phyloP scores from a whole-genome alignment of 1,140 invertebrate species.

The Drosophila bocki region DNA sequence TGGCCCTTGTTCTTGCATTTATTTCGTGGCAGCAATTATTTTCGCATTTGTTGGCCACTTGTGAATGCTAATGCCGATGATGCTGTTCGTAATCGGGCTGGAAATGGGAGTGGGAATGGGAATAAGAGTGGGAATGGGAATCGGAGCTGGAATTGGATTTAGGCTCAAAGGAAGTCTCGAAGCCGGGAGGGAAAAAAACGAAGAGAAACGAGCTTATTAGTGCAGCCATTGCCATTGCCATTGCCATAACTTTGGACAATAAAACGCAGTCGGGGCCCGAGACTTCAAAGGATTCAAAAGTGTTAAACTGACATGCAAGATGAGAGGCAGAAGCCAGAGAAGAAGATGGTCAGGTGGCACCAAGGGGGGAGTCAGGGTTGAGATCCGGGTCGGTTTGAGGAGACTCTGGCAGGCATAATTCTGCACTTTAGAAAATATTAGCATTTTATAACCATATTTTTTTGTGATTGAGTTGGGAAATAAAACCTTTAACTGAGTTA shows the following conservation, averaged over 20 bases:
- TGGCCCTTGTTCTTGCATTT: conserved; percentile 13
- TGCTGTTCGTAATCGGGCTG: conserved; percentile 17
- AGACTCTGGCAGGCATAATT: conserved; percentile 40
- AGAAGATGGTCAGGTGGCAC: not conserved
- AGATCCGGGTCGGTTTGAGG: conserved; percentile 2
- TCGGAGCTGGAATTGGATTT: conserved; percentile 10
- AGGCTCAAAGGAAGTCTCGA: not conserved
- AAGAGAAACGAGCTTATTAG: conserved; percentile 74
- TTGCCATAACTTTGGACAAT: conserved; percentile 80
- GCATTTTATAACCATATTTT: not conserved
- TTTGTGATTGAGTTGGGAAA: no score
- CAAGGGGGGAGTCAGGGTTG: conserved; percentile 8
- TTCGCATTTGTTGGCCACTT: conserved; percentile 81
- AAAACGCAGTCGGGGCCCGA: conserved; percentile 42
- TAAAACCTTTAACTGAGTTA: no score
- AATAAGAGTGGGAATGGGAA: conserved; percentile 3
- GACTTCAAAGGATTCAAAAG: conserved; percentile 80
- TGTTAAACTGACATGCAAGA: conserved; percentile 82
- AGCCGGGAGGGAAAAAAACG: not conserved
- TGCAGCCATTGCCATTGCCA: conserved; percentile 63
- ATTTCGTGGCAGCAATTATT: conserved; percentile 76
- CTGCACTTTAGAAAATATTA: conserved; percentile 18
- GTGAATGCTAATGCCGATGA: conserved; percentile 69
- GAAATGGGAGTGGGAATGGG: not conserved
- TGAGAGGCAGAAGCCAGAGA: conserved; percentile 34